These are phyloP conservation scores for Drosophila bunnanda DNA, from an alignment of 2,888 invertebrate species.

Conservation along the genomic window DNA sequence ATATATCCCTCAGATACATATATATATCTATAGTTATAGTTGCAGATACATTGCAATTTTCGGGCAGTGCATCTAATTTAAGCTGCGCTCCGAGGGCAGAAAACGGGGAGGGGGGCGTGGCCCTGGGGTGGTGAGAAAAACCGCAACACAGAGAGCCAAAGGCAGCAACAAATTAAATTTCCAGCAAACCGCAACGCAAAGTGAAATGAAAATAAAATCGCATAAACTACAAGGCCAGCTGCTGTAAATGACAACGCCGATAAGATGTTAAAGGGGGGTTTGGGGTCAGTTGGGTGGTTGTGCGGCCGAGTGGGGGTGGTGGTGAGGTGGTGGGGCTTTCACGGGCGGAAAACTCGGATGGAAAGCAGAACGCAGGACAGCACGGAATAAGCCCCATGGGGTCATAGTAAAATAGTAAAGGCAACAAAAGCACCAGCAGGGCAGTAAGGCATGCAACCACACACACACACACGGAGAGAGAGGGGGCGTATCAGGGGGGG, in stretches of 20 bases:
- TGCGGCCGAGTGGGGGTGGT: neutral
- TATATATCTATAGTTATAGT: neutral
- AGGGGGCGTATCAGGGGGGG: conserved; percentile 2
- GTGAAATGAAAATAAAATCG: conserved; percentile 63
- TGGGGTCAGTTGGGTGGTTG: neutral
- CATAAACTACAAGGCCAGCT: conserved; percentile 50
- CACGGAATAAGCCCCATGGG: conserved; percentile 44
- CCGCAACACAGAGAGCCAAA: conserved; percentile 36
- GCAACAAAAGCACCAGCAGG: conserved; percentile 29
- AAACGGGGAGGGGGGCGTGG: conserved; percentile 20
- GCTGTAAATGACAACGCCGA: conserved; percentile 62
- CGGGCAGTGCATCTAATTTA: conserved; percentile 35
- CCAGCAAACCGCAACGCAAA: conserved; percentile 58
- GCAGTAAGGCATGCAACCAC: conserved; percentile 46
- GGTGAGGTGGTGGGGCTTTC: neutral
- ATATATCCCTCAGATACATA: conserved; percentile 9
- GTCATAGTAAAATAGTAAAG: conserved; percentile 30
- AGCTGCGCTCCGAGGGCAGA: neutral
- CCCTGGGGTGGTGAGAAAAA: conserved; percentile 17
- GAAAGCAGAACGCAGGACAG: conserved; percentile 1
- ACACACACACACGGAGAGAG: conserved; percentile 23
- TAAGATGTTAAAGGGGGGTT: conserved; percentile 43
- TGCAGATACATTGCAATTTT: conserved; percentile 3
- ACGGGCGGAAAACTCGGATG: neutral
- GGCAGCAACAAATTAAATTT: conserved; percentile 60